phyloP scores from a whole-genome alignment of 2,888 invertebrate species.

The Pardosa pseudoannulata region DNA sequence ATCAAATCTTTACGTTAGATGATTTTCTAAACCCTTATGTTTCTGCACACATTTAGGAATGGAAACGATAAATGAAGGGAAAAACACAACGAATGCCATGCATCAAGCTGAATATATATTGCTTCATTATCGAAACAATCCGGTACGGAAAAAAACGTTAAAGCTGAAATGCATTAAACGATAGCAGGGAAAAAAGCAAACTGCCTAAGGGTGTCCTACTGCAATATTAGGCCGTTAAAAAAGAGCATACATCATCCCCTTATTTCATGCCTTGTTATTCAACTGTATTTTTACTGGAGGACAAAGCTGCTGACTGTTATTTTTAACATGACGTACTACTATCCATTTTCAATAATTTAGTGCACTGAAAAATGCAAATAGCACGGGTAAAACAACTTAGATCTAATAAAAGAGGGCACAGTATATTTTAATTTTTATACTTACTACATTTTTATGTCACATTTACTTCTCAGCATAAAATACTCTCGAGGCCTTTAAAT shows the following conservation, averaged over 20 bases:
- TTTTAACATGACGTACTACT: too few relatives aligned
- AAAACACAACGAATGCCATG: not conserved
- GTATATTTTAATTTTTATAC: not conserved
- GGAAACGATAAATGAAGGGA: not conserved
- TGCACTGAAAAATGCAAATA: too few relatives aligned
- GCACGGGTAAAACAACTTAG: not conserved
- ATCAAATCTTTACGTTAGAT: too few relatives aligned
- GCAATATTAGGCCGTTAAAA: slow-evolving; percentile 41
- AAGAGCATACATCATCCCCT: slow-evolving; percentile 29
- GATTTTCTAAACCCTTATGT: too few relatives aligned
- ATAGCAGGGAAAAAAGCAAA: not conserved
- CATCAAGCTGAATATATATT: slow-evolving; percentile 68
- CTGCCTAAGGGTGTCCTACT: slow-evolving; percentile 18
- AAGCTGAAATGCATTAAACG: slow-evolving; percentile 22
- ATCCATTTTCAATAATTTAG: too few relatives aligned
- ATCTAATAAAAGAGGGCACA: not conserved
- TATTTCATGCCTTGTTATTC: not conserved
- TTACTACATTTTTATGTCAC: too few relatives aligned
- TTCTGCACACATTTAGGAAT: not conserved
- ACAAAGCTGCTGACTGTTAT: too few relatives aligned
- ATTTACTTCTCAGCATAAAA: too few relatives aligned
- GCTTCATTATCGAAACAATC: slow-evolving; percentile 67
- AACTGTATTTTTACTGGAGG: too few relatives aligned
- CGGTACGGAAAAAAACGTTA: slow-evolving; percentile 29
- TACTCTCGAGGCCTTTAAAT: too few relatives aligned